Evolutionary conservation across 2,797 vertebrate genomes (phyloP), one percentile per base, ranked within the genome.

Genomic region (Poecilia gillii): DNA sequence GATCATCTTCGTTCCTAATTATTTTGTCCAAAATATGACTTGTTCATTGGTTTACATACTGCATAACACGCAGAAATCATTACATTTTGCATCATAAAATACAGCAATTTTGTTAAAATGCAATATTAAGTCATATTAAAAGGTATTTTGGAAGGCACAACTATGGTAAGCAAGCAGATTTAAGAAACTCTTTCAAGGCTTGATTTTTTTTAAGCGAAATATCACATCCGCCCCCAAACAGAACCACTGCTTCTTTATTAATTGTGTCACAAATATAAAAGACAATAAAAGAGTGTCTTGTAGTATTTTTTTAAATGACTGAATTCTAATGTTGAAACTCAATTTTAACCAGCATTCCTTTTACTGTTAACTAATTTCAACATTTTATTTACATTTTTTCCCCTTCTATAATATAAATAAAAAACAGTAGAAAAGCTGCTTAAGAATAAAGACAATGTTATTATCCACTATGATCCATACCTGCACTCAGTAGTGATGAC

Each of bases 401-500:
- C 13, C 28, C 28, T 31, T 62, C 5, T 23, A 39, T 20, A 23
- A 9, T 39, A 18, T 23, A 66, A 62, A 25, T 4, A 8, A 66
- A 43, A 70, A 71, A 72, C 25, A 14, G 25, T 28, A 6, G 41
- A 45, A 45, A 28, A 12, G 11, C 9, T 25, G 23, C 5, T 70
- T 43, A 6, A 70, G 45, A 45, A 71, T n/a, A 45, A 45, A 45
- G 41, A 28, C 41, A 45, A 25, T n/a, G 62, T 2, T 25, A n/a
- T 46, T 72, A 5, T 28, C 12, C 57, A 28, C 9, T 28, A 16
- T 43, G 13, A 12, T 64, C 20, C 53, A 47, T 93, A 93, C 91
- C 92, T 92, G 83, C 31, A 78, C 74, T 91, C 41, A 88, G 77
- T 45, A 81, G 79, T 57, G 80, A 84, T 75, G 76, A 76, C 25